Base-by-base conservation (phyloP, 2,113 vertebrate species). In the Hucho hucho region DNA sequence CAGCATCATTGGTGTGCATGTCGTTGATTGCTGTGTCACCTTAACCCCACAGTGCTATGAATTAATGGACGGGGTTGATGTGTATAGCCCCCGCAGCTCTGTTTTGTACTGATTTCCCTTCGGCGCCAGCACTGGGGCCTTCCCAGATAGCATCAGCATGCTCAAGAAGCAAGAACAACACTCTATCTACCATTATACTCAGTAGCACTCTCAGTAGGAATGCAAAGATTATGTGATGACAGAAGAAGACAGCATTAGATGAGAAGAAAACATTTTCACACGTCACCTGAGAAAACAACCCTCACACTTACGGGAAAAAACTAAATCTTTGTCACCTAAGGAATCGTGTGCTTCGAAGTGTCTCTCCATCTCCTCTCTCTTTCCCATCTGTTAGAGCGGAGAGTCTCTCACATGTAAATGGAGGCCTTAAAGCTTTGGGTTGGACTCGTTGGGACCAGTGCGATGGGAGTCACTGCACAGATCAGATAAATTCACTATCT, bases 91-190 rank as follows among this genome's bases (percentile, higher is more conserved):
- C 72, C 14, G 68, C 24, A 79, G 80, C 78, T 68, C 32, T 77
- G 61, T n/a, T 78, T 85, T 86, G 73, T 73, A 69, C 67, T 76
- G 71, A 81, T 70, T 83, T 18, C 76, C 72, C 72, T 65, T 61
- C 18, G 68, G 20, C 28, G 20, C 80, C 49, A 64, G 79, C 77
- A 68, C n/a, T 49, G 67, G 70, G 46, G 49, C 16, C 29, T 64
- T 72, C 83, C 46, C 59, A 70, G 76, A 87, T 71, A 81, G 69
- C 73, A 86, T 84, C 73, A 66, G 59, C 64, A 63, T 74, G 72
- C 70, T 79, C 76, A 83, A 24, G 64, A 70, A 73, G 74, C 65
- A 84, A 81, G 88, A 72, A 82, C 61, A 74, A 78, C 74, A 66
- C 43, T 24, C n/a, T 70, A 43, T 73, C 77, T 81, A 53, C 59